Conservation (phyloP, 2,888 invertebrate species). For the Pyrgus malvae region DNA sequence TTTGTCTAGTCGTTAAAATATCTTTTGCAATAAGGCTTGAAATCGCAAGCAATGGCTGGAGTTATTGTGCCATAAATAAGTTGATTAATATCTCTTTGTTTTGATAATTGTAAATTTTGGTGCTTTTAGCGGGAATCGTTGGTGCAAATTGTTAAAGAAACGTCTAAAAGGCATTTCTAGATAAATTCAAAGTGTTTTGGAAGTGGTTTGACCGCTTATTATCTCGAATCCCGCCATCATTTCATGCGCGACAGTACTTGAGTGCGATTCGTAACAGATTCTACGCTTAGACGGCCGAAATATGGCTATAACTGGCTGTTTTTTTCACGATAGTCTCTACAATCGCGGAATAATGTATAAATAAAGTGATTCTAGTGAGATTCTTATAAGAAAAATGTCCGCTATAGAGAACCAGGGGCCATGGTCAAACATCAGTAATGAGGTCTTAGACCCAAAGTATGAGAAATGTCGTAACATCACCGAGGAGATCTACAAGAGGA, state of each 20-base stretch:
- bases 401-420: conserved; percentile 51
- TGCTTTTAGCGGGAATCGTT: conserved; percentile 41
- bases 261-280: conserved; percentile 43
- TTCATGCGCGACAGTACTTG: conserved; percentile 20
- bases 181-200: not conserved
- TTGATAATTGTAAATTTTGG: conserved; percentile 49
- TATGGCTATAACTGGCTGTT: conserved; percentile 16
- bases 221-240: conserved; percentile 36
- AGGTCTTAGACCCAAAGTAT: conserved; percentile 59
- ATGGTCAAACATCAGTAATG: conserved; percentile 52
- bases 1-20: conserved; percentile 71
- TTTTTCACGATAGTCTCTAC: conserved; percentile 10
- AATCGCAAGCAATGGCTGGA: conserved; percentile 58
- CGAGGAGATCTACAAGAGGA: conserved; percentile 75
- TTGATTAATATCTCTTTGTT: conserved; percentile 72
- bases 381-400: conserved; percentile 59
- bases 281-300: not conserved
- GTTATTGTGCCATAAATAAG: conserved; percentile 71
- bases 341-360: conserved; percentile 39
- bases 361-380: conserved; percentile 51
- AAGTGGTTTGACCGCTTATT: conserved; percentile 1
- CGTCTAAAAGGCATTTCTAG: not conserved
- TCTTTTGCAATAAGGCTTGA: conserved; percentile 51
- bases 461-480: conserved; percentile 75
- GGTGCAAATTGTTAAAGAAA: conserved; percentile 15